These are phyloP conservation scores for Oopsacas minuta DNA, from an alignment of 37 sponge, comb jelly and placozoan genomes.

Conservation along the genomic window DNA sequence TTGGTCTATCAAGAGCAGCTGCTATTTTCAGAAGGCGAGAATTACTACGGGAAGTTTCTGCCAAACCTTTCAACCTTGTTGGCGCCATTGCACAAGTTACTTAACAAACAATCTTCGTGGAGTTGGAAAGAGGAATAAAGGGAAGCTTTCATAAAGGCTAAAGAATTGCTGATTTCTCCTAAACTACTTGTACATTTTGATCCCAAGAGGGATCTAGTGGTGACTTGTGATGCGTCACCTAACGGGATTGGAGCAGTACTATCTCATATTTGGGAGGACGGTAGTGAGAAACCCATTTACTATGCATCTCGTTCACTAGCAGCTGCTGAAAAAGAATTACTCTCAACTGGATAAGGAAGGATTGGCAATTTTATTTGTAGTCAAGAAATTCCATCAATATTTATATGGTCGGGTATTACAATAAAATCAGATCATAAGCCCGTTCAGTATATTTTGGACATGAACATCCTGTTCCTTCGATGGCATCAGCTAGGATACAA, in stretches of 20 bases:
- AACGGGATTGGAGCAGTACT: constrained; percentile 25
- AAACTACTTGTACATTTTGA: constrained; percentile 21
- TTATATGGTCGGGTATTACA: constrained; percentile 21
- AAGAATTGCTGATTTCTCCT: constrained; percentile 21
- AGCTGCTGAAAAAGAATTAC: constrained; percentile 19
- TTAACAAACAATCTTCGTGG: no score
- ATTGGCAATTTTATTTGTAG: constrained; percentile 22
- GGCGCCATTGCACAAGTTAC: constrained; percentile 24
- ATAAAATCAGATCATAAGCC: constrained; percentile 25
- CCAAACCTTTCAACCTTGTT: background rate
- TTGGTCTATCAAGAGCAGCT: constrained; percentile 20
- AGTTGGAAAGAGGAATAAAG: constrained; percentile 19
- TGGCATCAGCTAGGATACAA: constrained; percentile 29
- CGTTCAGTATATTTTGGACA: constrained; percentile 21
- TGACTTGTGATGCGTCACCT: constrained; percentile 20
- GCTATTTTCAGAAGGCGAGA: constrained; percentile 18
- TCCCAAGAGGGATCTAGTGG: background rate
- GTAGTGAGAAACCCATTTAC: background rate
- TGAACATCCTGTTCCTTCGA: constrained; percentile 14
- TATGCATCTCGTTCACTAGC: constrained; percentile 20
- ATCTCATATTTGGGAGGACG: constrained; percentile 16
- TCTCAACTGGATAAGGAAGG: constrained; percentile 23
- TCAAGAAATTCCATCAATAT: constrained; percentile 25
- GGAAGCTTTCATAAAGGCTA: constrained; percentile 23
- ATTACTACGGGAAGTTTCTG: constrained; percentile 12